Evolutionary conservation across 2,888 invertebrate species (phyloP), one percentile per base, ranked within the genome.

Genomic region (Trichogramma dendrolimi): DNA sequence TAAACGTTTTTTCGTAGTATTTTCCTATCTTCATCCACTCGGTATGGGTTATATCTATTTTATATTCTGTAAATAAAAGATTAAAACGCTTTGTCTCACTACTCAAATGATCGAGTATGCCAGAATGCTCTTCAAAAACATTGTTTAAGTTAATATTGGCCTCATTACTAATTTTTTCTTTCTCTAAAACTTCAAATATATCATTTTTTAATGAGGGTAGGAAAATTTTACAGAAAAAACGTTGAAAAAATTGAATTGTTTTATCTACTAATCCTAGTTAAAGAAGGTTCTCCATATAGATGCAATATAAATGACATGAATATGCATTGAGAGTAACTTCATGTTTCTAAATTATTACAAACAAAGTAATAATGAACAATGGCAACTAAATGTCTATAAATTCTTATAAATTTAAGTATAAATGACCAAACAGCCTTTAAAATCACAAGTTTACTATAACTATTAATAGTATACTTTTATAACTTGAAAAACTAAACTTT

Each of bases 271-370:
- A 60, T 63, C 42, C 67, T 40, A 27, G 67, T 53, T 42, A 65
- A 51, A 50, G 7, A 42, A 53, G 65, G 67, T 49, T 67, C 61
- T 27, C 55, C 62, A 44, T 67, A 67, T 42, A 67, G 55, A 47
- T 49, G 43, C 40, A 67, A 40, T 46, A 67, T 49, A 42, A 67
- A 65, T 44, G 57, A 60, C 11, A 67, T 44, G 61, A 65, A 59
- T 38, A 50, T 61, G 54, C n/a, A 61, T 44, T 54, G 14, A 27
- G 6, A 55, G 6, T 5, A 47, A 55, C 38, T 62, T 58, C 58
- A 62, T 62, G 43, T 51, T 55, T 41, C 43, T 52, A 50, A 43
- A n/a, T n/a, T 27, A 46, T n/a, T n/a, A n/a, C n/a, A n/a, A n/a
- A n/a, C n/a, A n/a, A n/a, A n/a, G n/a, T n/a, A n/a, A n/a, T n/a